Evolutionary conservation across 2,113 vertebrate species (phyloP).

Genomic region (Spheniscus mendiculus): DNA sequence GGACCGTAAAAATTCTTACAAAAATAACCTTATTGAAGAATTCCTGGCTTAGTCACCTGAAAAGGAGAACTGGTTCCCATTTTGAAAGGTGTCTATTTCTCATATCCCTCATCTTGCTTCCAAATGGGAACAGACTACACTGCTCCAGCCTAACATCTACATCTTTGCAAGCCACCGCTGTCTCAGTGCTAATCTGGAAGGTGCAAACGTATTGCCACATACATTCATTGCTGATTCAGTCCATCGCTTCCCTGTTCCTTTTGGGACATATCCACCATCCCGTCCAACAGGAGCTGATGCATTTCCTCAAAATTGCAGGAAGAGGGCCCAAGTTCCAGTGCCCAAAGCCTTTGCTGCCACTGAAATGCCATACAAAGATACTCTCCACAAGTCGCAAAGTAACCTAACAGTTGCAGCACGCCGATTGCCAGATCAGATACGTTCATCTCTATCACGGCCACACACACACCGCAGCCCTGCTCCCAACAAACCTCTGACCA

Average conservation of each 20-base stretch:
- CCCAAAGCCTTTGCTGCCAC: not conserved
- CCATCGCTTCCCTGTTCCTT: not conserved
- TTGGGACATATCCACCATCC: not conserved
- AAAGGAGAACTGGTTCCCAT: not conserved
- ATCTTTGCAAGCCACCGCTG: not conserved
- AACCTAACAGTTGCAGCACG: not conserved
- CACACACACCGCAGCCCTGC: not conserved
- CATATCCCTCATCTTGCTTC: not conserved
- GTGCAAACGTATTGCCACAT: not conserved
- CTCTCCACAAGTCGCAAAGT: not conserved
- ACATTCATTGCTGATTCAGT: not conserved
- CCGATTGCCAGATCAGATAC: fast-evolving
- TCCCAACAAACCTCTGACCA: not conserved
- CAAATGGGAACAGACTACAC: not conserved
- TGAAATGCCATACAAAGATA: fast-evolving
- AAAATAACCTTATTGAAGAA: not conserved
- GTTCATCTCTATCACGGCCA: not conserved
- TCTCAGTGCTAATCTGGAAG: not conserved
- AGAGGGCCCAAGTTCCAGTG: not conserved
- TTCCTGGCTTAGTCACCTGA: not conserved
- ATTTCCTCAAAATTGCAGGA: not conserved
- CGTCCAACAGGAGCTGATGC: not conserved
- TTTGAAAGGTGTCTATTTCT: not conserved
- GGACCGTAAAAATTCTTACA: not conserved
- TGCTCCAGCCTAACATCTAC: not conserved